Base-by-base conservation (phyloP, 2,888 invertebrate genomes). In the Yponomeuta sedellus region DNA sequence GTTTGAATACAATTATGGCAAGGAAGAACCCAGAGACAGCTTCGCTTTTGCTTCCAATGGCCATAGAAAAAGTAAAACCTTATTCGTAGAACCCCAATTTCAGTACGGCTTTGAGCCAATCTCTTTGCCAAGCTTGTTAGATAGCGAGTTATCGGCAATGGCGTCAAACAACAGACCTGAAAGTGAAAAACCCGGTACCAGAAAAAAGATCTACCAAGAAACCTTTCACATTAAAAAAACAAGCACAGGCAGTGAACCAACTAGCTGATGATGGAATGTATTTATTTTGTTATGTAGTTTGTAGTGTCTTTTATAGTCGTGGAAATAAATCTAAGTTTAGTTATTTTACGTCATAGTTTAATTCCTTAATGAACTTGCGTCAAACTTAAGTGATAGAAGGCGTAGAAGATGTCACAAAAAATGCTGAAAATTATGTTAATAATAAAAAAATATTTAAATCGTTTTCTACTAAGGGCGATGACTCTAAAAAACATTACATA, bases 51-150 rank as follows among this genome's bases (percentile, higher is more conserved):
- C 83, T 0, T 81, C 87, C n/a, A 79, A 78, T 6, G 83, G 85
- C 3, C 75, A 74, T 59, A 82, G 80, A 66, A 83, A 77, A 67
- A 76, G 72, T 66, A 85, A 79, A 72, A 87, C 87, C 56, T 82
- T 82, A 68, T 88, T 89, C 67, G 87, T 90, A 57, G 89, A 90
- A 70, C 91, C 92, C 0, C 89, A 87, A 68, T 91, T 86, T 71
- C 90, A 91, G 70, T 91, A 91, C 70, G 92, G 92, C 10, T 91
- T 91, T 73, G 88, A 90, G 69, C 91, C 92, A 11, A 77, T 88
- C 66, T 73, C 81, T 10, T 70, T 88, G 69, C 87, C 89, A 56
- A 77, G 77, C 66, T 74, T 88, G 28, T 77, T 89, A 44, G 89
- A 90, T 70, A 87, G 88, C 68, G 89, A 90, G 71, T 71, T 88